A percentile compares a stretch with the other conserved stretches of the same genome.
Evolutionary conservation across 2,797 vertebrate genomes (phyloP).

Genomic region (Balearica regulorum): DNA sequence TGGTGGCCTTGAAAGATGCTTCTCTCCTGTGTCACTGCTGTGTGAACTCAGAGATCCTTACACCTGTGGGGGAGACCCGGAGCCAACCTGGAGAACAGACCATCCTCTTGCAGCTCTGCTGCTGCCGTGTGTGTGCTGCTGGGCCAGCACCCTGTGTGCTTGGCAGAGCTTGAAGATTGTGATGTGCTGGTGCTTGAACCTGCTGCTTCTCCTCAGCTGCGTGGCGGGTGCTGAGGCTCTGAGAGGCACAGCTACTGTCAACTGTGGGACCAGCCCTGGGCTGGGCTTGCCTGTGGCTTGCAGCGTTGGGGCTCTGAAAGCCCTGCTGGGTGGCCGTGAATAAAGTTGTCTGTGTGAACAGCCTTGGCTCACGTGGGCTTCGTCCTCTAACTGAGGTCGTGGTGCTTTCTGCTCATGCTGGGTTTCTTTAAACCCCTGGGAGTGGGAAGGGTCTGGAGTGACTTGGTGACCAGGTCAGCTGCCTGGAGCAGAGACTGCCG

Average conservation of each 20-base stretch:
- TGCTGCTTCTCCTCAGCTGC: fast-evolving
- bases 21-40: not conserved
- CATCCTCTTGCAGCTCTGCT: not conserved
- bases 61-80: not conserved
- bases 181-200: not conserved
- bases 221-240: not conserved
- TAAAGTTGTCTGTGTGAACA: not conserved
- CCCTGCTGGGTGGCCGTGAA: not conserved
- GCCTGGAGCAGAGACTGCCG: not conserved
- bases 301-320: not conserved
- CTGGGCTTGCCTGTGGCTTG: not conserved
- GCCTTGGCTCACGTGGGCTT: not conserved
- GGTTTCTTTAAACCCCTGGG: not conserved
- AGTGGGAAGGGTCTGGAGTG: not conserved
- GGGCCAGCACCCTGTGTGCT: fast-evolving
- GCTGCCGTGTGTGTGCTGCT: fast-evolving
- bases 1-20: not conserved
- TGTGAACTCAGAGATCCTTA: not conserved
- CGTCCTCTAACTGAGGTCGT: not conserved
- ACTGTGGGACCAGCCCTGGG: fast-evolving
- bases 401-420: not conserved
- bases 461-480: fast-evolving
- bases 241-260: not conserved
- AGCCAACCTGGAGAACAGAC: not conserved
- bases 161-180: not conserved